Percentiles rank a stretch among this genome's conserved stretches.
phyloP scores from a whole-genome alignment of 2,888 invertebrate species.

The Yponomeuta sedellus region DNA sequence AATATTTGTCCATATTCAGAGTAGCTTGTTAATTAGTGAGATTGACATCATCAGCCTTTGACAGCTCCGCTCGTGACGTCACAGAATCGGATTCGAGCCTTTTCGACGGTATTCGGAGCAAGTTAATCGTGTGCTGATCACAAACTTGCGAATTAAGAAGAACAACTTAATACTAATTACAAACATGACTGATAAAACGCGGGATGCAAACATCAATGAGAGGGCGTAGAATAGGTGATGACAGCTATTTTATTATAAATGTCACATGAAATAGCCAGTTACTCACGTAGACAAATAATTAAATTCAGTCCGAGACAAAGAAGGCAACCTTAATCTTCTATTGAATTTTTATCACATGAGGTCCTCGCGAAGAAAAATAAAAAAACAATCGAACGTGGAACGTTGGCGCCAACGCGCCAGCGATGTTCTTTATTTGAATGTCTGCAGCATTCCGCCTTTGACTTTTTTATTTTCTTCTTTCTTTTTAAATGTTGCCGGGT shows the following conservation, averaged over 20 bases:
- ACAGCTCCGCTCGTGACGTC: constrained; percentile 48
- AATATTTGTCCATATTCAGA: neutral
- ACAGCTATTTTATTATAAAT: no score
- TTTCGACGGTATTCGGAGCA: constrained; percentile 33
- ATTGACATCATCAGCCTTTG: constrained; percentile 28
- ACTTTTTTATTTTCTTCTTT: constrained; percentile 2
- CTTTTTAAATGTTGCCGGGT: constrained; percentile 19
- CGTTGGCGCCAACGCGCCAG: constrained; percentile 72
- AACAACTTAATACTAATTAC: neutral
- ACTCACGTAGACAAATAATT: neutral
- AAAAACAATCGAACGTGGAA: constrained; percentile 33
- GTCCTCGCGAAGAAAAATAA: constrained; percentile 36
- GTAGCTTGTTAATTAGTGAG: constrained; percentile 25
- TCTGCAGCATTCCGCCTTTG: constrained; percentile 21
- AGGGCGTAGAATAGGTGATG: no score
- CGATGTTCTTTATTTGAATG: constrained; percentile 63
- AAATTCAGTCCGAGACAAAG: neutral
- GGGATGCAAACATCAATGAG: no score
- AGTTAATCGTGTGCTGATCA: constrained; percentile 56
- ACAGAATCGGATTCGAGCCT: constrained; percentile 25
- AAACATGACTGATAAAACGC: no score
- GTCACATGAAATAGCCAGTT: no score
- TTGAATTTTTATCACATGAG: constrained; percentile 60
- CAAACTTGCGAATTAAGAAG: neutral
- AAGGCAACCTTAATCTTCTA: neutral